These are phyloP conservation scores for Copidosoma floridanum DNA, from an alignment of 1,140 invertebrate species.

Conservation along the genomic window DNA sequence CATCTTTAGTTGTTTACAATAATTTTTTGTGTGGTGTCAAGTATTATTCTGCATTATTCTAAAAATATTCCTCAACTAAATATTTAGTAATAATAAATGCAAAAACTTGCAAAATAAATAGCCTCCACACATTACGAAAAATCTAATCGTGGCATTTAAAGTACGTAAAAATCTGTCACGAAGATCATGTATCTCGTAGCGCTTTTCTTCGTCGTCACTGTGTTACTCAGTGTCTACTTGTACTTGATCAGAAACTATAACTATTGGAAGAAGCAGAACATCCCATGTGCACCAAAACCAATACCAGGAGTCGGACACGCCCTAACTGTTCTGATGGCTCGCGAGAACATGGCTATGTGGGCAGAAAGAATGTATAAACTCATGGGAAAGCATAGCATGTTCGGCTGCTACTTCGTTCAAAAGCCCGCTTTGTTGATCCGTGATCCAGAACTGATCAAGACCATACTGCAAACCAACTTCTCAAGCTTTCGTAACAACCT, in stretches of 20 bases:
- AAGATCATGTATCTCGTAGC: too few relatives aligned
- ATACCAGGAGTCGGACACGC: conserved; percentile 38
- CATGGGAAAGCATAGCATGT: conserved; percentile 26
- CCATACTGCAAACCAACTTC: conserved; percentile 41
- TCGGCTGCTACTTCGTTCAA: conserved; percentile 35
- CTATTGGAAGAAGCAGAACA: conserved; percentile 52
- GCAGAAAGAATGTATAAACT: conserved; percentile 24
- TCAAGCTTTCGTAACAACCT: conserved; percentile 32
- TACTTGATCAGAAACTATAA: conserved; percentile 37
- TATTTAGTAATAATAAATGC: too few relatives aligned
- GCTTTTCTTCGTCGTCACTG: background rate
- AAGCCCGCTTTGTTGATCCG: conserved; percentile 34
- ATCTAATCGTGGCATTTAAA: too few relatives aligned
- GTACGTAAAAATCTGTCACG: too few relatives aligned
- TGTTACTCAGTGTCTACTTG: conserved; percentile 9
- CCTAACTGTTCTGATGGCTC: conserved; percentile 8
- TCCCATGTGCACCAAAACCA: conserved; percentile 42
- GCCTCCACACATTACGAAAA: too few relatives aligned
- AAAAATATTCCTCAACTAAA: too few relatives aligned
- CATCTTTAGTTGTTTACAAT: too few relatives aligned
- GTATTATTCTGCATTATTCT: too few relatives aligned
- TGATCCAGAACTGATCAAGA: conserved; percentile 40
- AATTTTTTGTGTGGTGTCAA: too few relatives aligned
- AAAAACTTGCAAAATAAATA: too few relatives aligned
- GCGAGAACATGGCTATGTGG: conserved; percentile 11